phyloP scores from a whole-genome alignment of 2,797 vertebrate genomes.

The Lithobates sylvaticus region DNA sequence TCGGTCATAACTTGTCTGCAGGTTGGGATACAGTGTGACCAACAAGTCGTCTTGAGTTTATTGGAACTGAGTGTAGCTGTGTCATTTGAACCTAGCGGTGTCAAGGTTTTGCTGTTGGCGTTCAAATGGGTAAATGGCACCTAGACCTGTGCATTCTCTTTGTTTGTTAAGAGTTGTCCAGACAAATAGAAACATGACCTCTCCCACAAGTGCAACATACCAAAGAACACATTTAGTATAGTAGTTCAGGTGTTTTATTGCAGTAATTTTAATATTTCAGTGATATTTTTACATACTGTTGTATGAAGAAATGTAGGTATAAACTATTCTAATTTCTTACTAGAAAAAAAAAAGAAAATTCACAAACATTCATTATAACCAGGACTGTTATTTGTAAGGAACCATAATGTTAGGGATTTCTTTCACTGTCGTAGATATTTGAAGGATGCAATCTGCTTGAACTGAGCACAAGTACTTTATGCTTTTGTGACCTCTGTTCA shows the following conservation, averaged over 20 bases:
- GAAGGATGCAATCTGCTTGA: slow-evolving; percentile 28
- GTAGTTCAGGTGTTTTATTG: slow-evolving; percentile 84
- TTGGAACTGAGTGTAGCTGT: slow-evolving; percentile 72
- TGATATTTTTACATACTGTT: slow-evolving; percentile 85
- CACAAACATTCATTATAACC: slow-evolving; percentile 68
- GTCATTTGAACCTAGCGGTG: slow-evolving; percentile 75
- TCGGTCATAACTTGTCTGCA: slow-evolving; percentile 83
- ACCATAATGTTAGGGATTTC: slow-evolving; percentile 29
- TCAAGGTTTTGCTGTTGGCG: slow-evolving; percentile 67
- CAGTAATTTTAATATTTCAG: slow-evolving; percentile 84
- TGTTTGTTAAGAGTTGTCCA: slow-evolving; percentile 88
- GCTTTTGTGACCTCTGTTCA: slow-evolving; percentile 29
- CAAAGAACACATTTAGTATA: slow-evolving; percentile 83
- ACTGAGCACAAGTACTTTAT: slow-evolving; percentile 47
- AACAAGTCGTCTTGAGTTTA: slow-evolving; percentile 78
- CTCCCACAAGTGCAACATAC: slow-evolving; percentile 78
- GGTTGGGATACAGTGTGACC: slow-evolving; percentile 73
- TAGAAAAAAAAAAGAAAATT: slow-evolving; percentile 65
- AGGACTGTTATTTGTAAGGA: slow-evolving; percentile 74
- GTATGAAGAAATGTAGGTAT: slow-evolving; percentile 81
- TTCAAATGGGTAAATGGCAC: slow-evolving; percentile 79
- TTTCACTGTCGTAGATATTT: slow-evolving; percentile 18
- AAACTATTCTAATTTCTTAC: slow-evolving; percentile 76
- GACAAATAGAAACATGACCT: slow-evolving; percentile 74
- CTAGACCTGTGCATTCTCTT: slow-evolving; percentile 95